A percentile compares a stretch with the other conserved stretches of the same genome.
phyloP scores from a whole-genome alignment of 2,888 invertebrate genomes.

The Cephus nigrinus region DNA sequence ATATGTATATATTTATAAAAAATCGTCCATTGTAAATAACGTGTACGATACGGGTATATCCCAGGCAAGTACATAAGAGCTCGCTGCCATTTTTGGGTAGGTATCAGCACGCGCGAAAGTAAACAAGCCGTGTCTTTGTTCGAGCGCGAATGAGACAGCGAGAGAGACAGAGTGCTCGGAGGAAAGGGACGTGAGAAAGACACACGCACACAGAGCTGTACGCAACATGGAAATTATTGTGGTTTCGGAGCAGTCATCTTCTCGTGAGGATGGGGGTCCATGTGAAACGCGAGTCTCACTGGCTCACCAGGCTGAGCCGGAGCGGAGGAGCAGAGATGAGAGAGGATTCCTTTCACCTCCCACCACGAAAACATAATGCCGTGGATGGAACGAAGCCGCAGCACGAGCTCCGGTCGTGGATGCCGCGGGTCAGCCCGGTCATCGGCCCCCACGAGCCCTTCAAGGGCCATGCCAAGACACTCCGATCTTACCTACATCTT shows the following conservation, averaged over 20 bases:
- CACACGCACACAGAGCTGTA: constrained; percentile 3
- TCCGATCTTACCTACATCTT: neutral
- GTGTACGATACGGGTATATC: neutral
- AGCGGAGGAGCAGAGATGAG: constrained; percentile 14
- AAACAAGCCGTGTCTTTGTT: neutral
- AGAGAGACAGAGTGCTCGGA: constrained; percentile 8
- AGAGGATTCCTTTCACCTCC: constrained; percentile 36
- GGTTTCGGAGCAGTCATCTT: neutral
- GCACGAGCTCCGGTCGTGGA: constrained; percentile 34
- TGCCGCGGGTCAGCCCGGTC: constrained; percentile 56
- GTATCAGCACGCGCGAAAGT: neutral
- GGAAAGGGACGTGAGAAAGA: constrained; percentile 4
- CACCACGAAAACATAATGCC: constrained; percentile 22
- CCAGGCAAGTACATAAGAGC: neutral
- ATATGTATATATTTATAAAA: neutral
- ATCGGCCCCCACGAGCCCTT: constrained; percentile 50
- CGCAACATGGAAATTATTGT: constrained; percentile 7
- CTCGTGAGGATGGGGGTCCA: constrained; percentile 10
- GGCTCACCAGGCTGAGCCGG: neutral
- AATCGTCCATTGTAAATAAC: neutral
- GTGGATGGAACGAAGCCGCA: constrained; percentile 28
- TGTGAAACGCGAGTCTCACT: constrained; percentile 12
- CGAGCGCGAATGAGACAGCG: constrained; percentile 9
- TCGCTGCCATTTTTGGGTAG: neutral
- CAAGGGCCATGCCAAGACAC: neutral